Base-by-base conservation (phyloP, 2,113 vertebrate species). In the Benitochromis conjunctus region DNA sequence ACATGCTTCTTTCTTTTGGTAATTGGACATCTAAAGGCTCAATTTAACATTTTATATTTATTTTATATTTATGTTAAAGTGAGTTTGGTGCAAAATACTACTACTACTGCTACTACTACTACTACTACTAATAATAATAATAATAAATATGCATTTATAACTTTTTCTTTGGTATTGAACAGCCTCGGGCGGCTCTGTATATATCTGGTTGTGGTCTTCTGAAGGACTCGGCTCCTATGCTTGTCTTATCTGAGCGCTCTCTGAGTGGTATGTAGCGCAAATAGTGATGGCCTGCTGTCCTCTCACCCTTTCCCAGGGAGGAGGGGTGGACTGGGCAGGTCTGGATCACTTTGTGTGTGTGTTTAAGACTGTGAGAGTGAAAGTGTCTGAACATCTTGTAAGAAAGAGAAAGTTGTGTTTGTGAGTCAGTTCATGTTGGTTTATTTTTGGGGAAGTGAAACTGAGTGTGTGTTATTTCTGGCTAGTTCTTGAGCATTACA, bases 271-370 rank as follows among this genome's bases (percentile, higher is more conserved):
- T 92, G 88, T 85, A 91, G 87, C 80, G 77, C 89, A 86, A 85
- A 91, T 91, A 92, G 90, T 88, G 92, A 89, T 34, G 88, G 85
- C 88, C 91, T 46, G 86, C 88, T 88, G 87, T 92, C 90, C 91
- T 76, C 92, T 85, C 88, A 83, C 71, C 82, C 90, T 85, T 94
- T 94, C 86, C 92, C 94, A 94, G 91, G 93, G 94, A 93, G 93
- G 92, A 11, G 90, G 89, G 88, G 86, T 1, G 5, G 0, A 9
- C 24, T 16, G 76, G 77, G 58, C 31, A 9, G 53, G 79, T 78
- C 77, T 77, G 71, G 46, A 66, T 80, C 54, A 46, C 16, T 56
- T 18, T 71, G 82, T 64, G 43, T 84, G 60, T 84, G 51, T 84
- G 66, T 84, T 41, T 76, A 80, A 62, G 82, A 56, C 34, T 57